phyloP scores from a whole-genome alignment of 2,113 vertebrate species.

The Saccopteryx leptura region DNA sequence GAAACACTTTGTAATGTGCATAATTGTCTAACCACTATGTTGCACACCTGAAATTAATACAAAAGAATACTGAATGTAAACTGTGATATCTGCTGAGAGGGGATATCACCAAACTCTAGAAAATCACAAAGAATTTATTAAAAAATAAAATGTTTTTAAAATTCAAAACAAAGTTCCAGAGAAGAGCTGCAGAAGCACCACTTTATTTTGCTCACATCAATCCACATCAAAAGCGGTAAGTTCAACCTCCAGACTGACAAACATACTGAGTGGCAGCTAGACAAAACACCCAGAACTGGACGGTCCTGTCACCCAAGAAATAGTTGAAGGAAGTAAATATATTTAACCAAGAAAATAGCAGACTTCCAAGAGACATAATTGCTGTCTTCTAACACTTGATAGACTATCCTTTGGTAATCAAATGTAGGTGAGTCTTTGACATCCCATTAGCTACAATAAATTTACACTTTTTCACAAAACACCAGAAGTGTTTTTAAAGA shows the following conservation, averaged over 20 bases:
- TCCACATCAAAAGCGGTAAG: not conserved
- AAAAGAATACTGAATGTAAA: not conserved
- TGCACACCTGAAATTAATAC: not conserved
- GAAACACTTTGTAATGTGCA: not conserved
- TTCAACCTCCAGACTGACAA: not conserved
- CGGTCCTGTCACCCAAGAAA: not conserved
- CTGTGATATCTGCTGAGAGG: too few species aligned
- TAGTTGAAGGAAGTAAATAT: not conserved
- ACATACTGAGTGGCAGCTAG: not conserved
- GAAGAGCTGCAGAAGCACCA: not conserved
- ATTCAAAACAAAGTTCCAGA: not conserved
- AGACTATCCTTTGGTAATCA: constrained; percentile 39
- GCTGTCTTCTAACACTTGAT: constrained; percentile 38
- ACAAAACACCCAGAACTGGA: not conserved
- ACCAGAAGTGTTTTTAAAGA: constrained; percentile 45
- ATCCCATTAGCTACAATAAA: constrained; percentile 4
- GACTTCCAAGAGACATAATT: not conserved
- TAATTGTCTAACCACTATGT: not conserved
- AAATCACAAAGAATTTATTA: too few species aligned
- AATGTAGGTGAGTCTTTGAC: constrained; percentile 19
- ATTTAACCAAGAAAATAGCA: constrained; percentile 37
- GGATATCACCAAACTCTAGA: too few species aligned
- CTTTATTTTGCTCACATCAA: not conserved
- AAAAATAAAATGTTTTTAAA: not conserved
- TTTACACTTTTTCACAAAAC: constrained; percentile 18